Base-by-base conservation (phyloP, 1,140 invertebrate genomes). In the Phthorimaea operculella region DNA sequence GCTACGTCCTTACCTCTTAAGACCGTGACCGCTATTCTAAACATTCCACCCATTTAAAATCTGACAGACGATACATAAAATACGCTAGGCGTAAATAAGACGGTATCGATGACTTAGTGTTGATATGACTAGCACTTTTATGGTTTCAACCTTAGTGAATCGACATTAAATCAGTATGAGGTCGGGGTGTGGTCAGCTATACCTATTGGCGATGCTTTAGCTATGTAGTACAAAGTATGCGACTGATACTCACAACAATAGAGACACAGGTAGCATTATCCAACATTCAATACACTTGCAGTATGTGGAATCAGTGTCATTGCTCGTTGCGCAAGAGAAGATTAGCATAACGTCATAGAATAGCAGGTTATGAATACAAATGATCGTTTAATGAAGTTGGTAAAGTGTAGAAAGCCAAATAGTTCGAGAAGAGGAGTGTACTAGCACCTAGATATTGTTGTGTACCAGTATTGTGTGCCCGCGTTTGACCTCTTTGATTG, bases 1-100 rank as follows among this genome's bases (percentile, higher is more conserved):
- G n/a, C n/a, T 44, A 45, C 44, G n/a, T 54, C 28, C 39, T 51
- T 44, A 58, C 48, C 54, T 57, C 33, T 47, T 33, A 57, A 52
- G n/a, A 58, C 55, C 44, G 45, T 52, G 33, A 64, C 54, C 36
- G 53, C 53, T 47, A 47, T 47, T 47, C 44, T 14, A 16, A 16
- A 47, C 44, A 47, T 16, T 47, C 44, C 44, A 16, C 6, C 42
- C 6, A n/a, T n/a, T 28, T 28, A 4, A 28, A 28, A 6, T 28
- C 21, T 6, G 21, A 28, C 21, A 28, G 21, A 28, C 21, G 21
- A 28, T 28, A 28, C 21, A 28, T 28, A 28, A 28, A 28, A 28
- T 28, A 2, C 21, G 2, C 21, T 2, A 28, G 21, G 21, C 21
- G 21, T 28, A 28, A 28, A n/a, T n/a, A n/a, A n/a, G n/a, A 28